These are phyloP conservation scores for Busseola fusca DNA, from an alignment of 2,888 invertebrate species.

Conservation along the genomic window DNA sequence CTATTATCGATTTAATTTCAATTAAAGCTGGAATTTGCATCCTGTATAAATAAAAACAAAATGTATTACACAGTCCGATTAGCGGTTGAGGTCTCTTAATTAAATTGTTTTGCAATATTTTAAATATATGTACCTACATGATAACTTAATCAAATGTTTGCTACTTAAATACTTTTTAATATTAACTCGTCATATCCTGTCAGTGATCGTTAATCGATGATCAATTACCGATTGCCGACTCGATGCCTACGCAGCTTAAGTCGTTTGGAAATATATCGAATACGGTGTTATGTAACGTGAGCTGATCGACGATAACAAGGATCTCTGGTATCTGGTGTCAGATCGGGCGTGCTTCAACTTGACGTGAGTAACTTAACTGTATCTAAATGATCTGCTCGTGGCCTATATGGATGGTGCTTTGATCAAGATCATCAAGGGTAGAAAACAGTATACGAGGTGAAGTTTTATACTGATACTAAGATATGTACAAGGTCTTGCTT, in stretches of 20 bases:
- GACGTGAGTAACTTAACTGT: constrained; percentile 57
- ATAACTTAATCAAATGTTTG: constrained; percentile 16
- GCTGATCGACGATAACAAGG: constrained; percentile 59
- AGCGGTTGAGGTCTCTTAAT: constrained; percentile 7
- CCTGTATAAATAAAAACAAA: constrained; percentile 2
- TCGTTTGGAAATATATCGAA: constrained; percentile 39
- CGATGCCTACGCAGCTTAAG: constrained; percentile 31
- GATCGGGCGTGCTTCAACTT: constrained; percentile 60
- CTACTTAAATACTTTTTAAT: constrained; percentile 19
- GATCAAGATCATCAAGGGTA: constrained; percentile 38
- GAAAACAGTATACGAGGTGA: not conserved
- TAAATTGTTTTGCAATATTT: constrained; percentile 13
- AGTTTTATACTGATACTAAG: not conserved
- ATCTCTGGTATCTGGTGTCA: constrained; percentile 59
- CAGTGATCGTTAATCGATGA: constrained; percentile 36
- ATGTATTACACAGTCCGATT: not conserved
- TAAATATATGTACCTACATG: not conserved
- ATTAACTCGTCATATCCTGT: constrained; percentile 43
- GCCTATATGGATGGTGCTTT: constrained; percentile 48
- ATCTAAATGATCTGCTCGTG: constrained; percentile 59
- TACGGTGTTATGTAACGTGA: constrained; percentile 53
- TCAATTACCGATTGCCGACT: constrained; percentile 41
- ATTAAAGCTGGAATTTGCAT: constrained; percentile 8
- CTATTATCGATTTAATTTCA: not conserved
- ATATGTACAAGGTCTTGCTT: not conserved